Evolutionary conservation across 2,888 invertebrate species (phyloP), one percentile per base, ranked within the genome.

Genomic region (Synanthedon andrenaeformis): DNA sequence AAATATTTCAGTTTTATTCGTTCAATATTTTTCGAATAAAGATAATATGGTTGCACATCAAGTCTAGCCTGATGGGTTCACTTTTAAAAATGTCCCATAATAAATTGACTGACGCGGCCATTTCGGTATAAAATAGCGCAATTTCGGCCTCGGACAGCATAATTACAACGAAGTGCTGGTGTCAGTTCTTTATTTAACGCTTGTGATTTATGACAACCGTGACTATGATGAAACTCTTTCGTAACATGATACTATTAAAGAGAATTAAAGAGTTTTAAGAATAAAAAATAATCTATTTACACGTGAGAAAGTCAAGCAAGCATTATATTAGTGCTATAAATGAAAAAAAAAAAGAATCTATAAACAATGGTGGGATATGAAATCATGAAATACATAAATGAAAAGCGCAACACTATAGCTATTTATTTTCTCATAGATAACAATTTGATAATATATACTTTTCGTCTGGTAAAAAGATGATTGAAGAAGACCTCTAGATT

Each of bases 141-240:
- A 49, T 49, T 49, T 8, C 49, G 23, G 17, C 23, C 49, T 14
- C 11, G 49, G 49, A 49, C 17, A 49, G 49, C 17, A 49, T 49
- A 19, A 49, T 49, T 49, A 49, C 49, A 17, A 49, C 49, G 19
- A 49, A 49, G 49, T 49, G 49, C 17, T 23, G 12, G 49, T 17
- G 49, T 49, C 49, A 54, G 55, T 60, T 54, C 57, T 55, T 56
- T 56, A 57, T 54, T 56, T 54, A 58, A 56, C 54, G 51, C 52
- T 53, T 59, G 55, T 66, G 66, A 66, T 67, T 67, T 65, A 69
- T 64, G 60, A 57, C 56, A 55, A 62, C 58, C 54, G 52, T 42
- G 56, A 53, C 53, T 62, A 63, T 59, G 61, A 61, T 59, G 54
- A 63, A 65, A 64, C 57, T 63, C 64, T 58, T 52, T 52, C 51